Percentiles rank a stretch among this genome's conserved stretches.
phyloP scores from a whole-genome alignment of 2,113 vertebrate species.

The Grallaria varia region DNA sequence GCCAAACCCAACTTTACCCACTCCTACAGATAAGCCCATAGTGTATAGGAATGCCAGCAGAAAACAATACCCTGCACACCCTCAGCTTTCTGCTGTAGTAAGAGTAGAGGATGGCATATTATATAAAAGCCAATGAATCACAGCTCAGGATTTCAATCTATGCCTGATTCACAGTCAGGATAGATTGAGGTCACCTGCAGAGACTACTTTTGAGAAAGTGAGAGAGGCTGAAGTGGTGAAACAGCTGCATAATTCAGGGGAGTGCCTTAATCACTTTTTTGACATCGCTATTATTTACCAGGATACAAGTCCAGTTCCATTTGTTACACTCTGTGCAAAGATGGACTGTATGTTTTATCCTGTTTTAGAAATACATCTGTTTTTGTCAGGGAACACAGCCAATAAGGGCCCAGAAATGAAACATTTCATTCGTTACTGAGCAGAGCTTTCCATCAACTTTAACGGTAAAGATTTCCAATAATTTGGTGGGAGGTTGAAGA shows the following conservation, averaged over 20 bases:
- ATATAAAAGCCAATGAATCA: constrained; percentile 44
- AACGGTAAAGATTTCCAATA: constrained; percentile 61
- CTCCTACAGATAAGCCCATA: constrained; percentile 4
- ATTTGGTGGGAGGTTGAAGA: constrained; percentile 48
- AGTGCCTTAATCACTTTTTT: constrained; percentile 56
- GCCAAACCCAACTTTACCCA: constrained; percentile 23
- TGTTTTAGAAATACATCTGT: constrained; percentile 56
- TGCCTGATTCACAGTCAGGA: constrained; percentile 30
- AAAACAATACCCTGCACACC: neutral
- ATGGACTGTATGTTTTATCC: constrained; percentile 57
- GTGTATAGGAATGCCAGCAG: neutral
- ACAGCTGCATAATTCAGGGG: constrained; percentile 45
- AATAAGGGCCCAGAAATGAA: constrained; percentile 38
- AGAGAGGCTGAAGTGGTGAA: neutral
- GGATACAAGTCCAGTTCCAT: constrained; percentile 22
- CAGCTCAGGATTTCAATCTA: constrained; percentile 46
- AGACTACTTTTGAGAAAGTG: constrained; percentile 17
- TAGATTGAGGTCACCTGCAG: constrained; percentile 57
- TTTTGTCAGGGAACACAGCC: constrained; percentile 61
- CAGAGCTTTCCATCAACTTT: constrained; percentile 57
- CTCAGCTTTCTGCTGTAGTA: neutral
- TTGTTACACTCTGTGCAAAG: constrained; percentile 27
- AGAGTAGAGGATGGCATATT: neutral
- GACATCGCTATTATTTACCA: constrained; percentile 51
- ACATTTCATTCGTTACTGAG: constrained; percentile 40